These are phyloP conservation scores for Stegostoma tigrinum DNA, from an alignment of 2,113 vertebrate species.

Conservation along the genomic window DNA sequence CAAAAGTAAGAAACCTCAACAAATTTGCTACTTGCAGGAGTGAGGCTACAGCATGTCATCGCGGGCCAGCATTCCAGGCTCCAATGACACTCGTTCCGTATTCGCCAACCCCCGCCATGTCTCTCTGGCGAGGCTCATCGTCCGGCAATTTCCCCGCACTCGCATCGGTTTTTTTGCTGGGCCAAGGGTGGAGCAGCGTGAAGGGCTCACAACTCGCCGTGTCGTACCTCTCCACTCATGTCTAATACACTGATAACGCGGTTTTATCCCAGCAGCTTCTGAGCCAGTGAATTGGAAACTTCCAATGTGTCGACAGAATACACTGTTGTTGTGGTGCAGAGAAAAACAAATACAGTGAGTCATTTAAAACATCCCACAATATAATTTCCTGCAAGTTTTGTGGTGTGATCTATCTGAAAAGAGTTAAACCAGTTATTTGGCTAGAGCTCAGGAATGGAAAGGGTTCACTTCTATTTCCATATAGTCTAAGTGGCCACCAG, in stretches of 20 bases:
- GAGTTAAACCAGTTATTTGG: neutral
- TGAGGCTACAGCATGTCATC: neutral
- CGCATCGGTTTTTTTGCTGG: neutral
- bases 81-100: too few species aligned
- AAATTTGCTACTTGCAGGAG: neutral
- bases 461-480: too few species aligned
- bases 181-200: neutral
- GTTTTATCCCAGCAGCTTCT: neutral
- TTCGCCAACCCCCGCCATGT: too few species aligned
- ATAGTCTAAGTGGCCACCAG: too few species aligned
- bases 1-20: neutral
- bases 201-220: neutral
- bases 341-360: neutral
- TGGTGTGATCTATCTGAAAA: too few species aligned
- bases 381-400: neutral
- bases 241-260: neutral
- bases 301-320: neutral
- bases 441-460: too few species aligned
- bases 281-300: neutral
- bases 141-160: neutral
- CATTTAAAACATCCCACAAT: neutral
- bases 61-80: neutral
- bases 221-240: neutral
- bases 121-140: neutral
- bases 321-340: neutral